Evolutionary conservation across 92 coral and sea anemone species (phyloP), one percentile per base, ranked within the genome.

Genomic region (Porites rus): DNA sequence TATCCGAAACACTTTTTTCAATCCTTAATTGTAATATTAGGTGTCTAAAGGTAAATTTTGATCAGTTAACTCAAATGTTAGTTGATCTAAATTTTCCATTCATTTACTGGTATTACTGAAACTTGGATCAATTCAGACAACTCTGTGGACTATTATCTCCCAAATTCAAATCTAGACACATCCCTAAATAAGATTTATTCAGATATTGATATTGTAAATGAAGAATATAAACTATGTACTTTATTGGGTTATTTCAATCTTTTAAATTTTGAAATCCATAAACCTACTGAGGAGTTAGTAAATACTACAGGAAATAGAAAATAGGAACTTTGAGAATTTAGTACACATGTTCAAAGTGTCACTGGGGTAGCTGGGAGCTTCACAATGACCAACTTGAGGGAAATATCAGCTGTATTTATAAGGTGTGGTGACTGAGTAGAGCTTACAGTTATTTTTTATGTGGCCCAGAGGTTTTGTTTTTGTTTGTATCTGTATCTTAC

Each of bases 21-120:
- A 54, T 77, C 13, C 17, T 89, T 2, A 73, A 89, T 58, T 89
- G 79, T 28, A 83, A 84, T 65, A 84, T 84, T 51, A 59, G 85
- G 79, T 75, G 93, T 52, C 53, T 90, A 51, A 86, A 90, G 81
- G 88, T 91, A 28, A 75, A 86, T 82, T 86, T 90, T 90, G 88
- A 90, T 64, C 82, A 72, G 59, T 72, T 90, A 77, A 75, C 61
- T 17, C 88, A 87, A 53, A 73, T 90, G 74, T 54, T 82, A 66
- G 64, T 53, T 58, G 88, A 90, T 24, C 21, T 90, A 13, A 76
- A 54, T 69, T 80, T 85, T 56, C 61, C 79, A 52, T 91, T 91
- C 46, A 81, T 88, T 91, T 31, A 82, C 83, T 87, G 89, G 94
- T n/a, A 61, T 87, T 11, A 76, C 88, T 31, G 86, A 87, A 77